A percentile compares a stretch with the other conserved stretches of the same genome.
Evolutionary conservation across 2,888 invertebrate species (phyloP).

Genomic region (Limnephilus rhombicus): DNA sequence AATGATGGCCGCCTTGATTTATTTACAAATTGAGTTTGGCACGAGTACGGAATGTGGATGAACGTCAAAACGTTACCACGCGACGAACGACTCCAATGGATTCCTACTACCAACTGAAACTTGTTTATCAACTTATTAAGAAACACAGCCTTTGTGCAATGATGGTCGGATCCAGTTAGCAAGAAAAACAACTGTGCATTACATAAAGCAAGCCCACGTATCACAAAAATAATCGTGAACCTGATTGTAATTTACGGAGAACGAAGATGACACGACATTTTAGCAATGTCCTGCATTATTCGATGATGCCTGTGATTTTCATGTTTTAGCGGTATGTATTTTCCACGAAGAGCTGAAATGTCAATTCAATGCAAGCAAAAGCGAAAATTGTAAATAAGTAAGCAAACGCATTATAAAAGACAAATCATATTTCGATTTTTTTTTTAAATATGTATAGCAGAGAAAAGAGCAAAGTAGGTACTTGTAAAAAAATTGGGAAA

Average conservation of each 20-base stretch:
- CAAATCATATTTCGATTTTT: neutral
- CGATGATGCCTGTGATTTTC: neutral
- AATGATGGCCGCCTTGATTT: constrained; percentile 1
- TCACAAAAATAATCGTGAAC: neutral
- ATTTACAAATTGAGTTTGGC: constrained; percentile 23
- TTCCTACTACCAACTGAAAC: constrained; percentile 43
- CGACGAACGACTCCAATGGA: constrained; percentile 42
- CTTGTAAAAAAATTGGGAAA: neutral
- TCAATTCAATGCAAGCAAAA: constrained; percentile 15
- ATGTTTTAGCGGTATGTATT: neutral
- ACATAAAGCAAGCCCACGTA: neutral
- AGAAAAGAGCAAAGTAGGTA: neutral
- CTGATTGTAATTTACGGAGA: neutral
- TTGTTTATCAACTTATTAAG: constrained; percentile 50
- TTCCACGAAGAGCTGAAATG: neutral
- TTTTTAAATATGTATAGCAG: neutral
- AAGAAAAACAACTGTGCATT: neutral
- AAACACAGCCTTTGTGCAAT: constrained; percentile 45
- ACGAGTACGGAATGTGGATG: constrained; percentile 7
- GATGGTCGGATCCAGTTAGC: neutral
- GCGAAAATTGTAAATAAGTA: neutral
- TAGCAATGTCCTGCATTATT: neutral
- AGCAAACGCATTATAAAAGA: neutral
- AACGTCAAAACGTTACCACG: constrained; percentile 29
- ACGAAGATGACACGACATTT: neutral